A percentile compares a stretch with the other conserved stretches of the same genome.
phyloP scores from a whole-genome alignment of 2,797 vertebrate genomes.

The Oreortyx pictus region DNA sequence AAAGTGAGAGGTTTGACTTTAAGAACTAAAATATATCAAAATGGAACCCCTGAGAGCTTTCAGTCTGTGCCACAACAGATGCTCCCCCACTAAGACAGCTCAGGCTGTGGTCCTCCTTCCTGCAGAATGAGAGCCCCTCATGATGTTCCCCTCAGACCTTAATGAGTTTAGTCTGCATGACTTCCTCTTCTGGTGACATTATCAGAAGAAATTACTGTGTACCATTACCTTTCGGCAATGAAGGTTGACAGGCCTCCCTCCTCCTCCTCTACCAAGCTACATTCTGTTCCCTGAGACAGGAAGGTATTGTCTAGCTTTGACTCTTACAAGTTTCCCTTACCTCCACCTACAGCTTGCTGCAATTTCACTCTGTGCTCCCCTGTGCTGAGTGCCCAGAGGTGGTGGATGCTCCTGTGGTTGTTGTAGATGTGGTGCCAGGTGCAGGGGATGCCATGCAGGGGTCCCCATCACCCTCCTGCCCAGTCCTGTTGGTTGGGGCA shows the following conservation, averaged over 20 bases:
- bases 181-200: slow-evolving; percentile 86
- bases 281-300: slow-evolving; percentile 72
- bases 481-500: slow-evolving; percentile 19
- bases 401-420: background rate
- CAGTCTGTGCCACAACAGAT: background rate
- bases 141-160: slow-evolving; percentile 75
- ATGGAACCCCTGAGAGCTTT: background rate
- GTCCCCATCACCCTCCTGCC: slow-evolving; percentile 43
- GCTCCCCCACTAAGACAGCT: background rate
- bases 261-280: slow-evolving; percentile 41
- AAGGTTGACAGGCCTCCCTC: slow-evolving; percentile 80
- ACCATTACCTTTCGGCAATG: slow-evolving; percentile 78
- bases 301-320: slow-evolving; percentile 79
- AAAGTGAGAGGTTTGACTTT: background rate
- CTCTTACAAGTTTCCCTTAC: slow-evolving; percentile 79
- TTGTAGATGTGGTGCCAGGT: background rate
- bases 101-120: background rate
- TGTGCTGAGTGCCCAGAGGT: background rate
- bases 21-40: background rate
- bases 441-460: background rate
- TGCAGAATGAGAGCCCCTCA: slow-evolving; percentile 36
- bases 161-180: slow-evolving; percentile 88
- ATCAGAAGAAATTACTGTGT: slow-evolving; percentile 83
- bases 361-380: slow-evolving; percentile 4
- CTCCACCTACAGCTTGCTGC: slow-evolving; percentile 53